These are phyloP conservation scores for Lycaon pictus DNA, from an alignment of 2,113 vertebrate species.

Conservation along the genomic window DNA sequence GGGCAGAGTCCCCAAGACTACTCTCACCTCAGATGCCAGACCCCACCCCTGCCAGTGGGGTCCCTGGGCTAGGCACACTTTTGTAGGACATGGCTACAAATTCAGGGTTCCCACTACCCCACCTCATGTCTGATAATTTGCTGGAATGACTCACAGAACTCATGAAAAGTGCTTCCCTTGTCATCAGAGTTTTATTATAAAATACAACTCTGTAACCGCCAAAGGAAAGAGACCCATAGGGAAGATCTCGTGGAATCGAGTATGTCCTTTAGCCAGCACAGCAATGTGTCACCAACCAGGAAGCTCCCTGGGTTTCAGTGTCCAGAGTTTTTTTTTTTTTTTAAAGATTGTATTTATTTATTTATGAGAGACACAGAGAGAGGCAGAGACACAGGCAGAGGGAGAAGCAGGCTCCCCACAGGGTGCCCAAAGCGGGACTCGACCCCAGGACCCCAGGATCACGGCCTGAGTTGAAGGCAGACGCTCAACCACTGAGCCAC, in stretches of 20 bases:
- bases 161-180: neutral
- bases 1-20: neutral
- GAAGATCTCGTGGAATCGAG: neutral
- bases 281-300: neutral
- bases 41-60: no score
- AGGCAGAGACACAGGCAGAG: no score
- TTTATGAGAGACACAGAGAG: no score
- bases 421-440: no score
- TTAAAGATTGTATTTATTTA: no score
- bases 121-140: neutral
- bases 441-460: no score
- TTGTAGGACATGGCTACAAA: neutral
- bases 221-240: neutral
- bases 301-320: neutral
- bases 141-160: constrained; percentile 12
- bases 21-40: neutral
- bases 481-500: no score
- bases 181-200: neutral
- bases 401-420: no score
- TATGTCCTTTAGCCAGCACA: neutral
- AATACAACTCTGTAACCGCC: neutral
- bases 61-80: neutral
- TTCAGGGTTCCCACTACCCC: neutral
- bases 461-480: no score
- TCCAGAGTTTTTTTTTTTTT: neutral